These are phyloP conservation scores for Athene cunicularia DNA, from an alignment of 2,113 vertebrate species.

Conservation along the genomic window DNA sequence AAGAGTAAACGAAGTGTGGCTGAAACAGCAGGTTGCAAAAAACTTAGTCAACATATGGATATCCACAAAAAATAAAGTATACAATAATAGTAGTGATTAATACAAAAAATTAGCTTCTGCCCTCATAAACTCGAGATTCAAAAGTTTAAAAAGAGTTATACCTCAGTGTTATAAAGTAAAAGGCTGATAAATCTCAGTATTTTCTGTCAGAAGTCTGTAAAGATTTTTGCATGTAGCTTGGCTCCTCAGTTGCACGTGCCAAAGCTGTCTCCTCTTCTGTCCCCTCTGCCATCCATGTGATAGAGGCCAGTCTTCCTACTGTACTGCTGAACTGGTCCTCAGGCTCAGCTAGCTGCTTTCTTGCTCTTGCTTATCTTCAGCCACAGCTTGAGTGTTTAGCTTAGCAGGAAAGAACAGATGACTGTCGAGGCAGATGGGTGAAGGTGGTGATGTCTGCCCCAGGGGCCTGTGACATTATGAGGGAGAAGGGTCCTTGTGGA, in stretches of 20 bases:
- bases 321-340: not conserved
- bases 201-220: not conserved
- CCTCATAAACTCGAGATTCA: not conserved
- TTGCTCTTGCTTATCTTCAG: not conserved
- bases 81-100: not conserved
- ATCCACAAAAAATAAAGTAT: not conserved
- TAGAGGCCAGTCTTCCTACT: not conserved
- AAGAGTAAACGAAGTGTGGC: not conserved
- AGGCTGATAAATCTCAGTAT: not conserved
- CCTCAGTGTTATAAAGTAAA: not conserved
- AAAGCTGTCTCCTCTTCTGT: not conserved
- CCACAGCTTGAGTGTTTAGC: not conserved
- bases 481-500: not conserved
- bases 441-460: not conserved
- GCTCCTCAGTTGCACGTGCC: not conserved
- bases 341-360: not conserved
- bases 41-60: not conserved
- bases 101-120: not conserved
- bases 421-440: not conserved
- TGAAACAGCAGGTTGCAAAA: constrained; percentile 3
- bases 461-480: not conserved
- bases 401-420: not conserved
- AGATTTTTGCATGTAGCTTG: not conserved
- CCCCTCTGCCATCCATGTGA: not conserved
- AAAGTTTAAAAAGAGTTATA: not conserved